A percentile compares a stretch with the other conserved stretches of the same genome.
Evolutionary conservation across 2,888 invertebrate species (phyloP).

Genomic region (Drosophila vallismaia): DNA sequence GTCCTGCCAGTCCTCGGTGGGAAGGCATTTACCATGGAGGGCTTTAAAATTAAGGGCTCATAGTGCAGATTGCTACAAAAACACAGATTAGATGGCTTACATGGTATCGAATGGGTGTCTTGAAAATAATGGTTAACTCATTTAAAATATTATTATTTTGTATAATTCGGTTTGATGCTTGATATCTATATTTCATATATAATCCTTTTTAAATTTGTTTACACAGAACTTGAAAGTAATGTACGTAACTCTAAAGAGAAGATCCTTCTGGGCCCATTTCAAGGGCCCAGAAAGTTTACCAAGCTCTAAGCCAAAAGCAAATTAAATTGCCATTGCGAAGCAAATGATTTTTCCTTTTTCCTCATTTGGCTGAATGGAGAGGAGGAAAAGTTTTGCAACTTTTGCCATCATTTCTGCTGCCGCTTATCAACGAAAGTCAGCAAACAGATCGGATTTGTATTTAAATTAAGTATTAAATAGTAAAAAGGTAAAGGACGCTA

Average conservation of each 20-base stretch:
- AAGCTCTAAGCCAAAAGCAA: slow-evolving; percentile 41
- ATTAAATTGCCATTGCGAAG: slow-evolving; percentile 42
- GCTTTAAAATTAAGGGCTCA: slow-evolving; percentile 65
- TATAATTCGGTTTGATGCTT: neutral
- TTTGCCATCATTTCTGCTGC: slow-evolving; percentile 59
- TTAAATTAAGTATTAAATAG: slow-evolving; percentile 69
- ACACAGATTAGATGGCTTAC: slow-evolving; percentile 27
- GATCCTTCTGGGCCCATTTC: slow-evolving; percentile 38
- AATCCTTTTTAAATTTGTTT: slow-evolving; percentile 11
- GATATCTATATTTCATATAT: neutral
- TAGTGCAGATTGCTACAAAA: slow-evolving; percentile 53
- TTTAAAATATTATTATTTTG: neutral
- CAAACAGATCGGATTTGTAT: slow-evolving; percentile 70
- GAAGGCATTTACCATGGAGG: slow-evolving; percentile 55
- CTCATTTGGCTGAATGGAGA: neutral
- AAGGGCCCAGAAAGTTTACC: slow-evolving; percentile 36
- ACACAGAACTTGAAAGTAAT: slow-evolving; percentile 18
- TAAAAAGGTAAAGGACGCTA: slow-evolving; percentile 39
- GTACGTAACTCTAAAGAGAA: slow-evolving; percentile 9
- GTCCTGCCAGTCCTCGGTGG: neutral
- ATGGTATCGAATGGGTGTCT: slow-evolving; percentile 1
- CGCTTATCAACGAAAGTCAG: slow-evolving; percentile 73
- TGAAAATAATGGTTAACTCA: neutral
- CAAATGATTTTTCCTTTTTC: slow-evolving; percentile 32
- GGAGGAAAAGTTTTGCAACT: slow-evolving; percentile 53